phyloP scores from a whole-genome alignment of 1,140 invertebrate genomes.

The Rhagoletis pomonella region DNA sequence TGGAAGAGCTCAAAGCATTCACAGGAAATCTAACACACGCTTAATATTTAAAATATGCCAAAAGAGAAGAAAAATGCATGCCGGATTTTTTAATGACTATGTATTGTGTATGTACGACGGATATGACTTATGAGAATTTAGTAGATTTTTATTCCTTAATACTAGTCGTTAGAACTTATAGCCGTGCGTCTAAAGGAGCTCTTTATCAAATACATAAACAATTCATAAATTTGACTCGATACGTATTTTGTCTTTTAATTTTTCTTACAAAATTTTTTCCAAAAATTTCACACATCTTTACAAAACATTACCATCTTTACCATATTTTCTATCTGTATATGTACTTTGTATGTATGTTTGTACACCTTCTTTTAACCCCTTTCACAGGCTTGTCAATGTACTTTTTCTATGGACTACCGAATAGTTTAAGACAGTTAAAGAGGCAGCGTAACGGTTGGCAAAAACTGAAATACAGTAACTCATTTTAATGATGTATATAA shows the following conservation, averaged over 20 bases:
- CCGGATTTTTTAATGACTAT: too few species aligned
- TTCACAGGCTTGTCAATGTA: constrained; percentile 68
- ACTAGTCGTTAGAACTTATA: too few species aligned
- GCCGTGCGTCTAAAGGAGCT: too few species aligned
- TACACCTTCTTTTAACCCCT: constrained; percentile 32
- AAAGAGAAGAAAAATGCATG: too few species aligned
- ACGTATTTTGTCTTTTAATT: too few species aligned
- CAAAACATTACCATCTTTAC: neutral
- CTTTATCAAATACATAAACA: too few species aligned
- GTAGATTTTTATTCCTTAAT: too few species aligned
- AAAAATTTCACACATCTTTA: too few species aligned
- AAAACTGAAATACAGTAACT: constrained; percentile 69
- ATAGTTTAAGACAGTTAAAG: constrained; percentile 70
- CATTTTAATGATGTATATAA: constrained; percentile 29
- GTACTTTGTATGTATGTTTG: constrained; percentile 29
- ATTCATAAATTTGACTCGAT: too few species aligned
- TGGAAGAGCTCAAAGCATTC: neutral
- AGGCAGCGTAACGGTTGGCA: constrained; percentile 70
- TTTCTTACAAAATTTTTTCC: too few species aligned
- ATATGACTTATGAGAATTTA: too few species aligned
- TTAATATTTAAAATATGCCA: neutral
- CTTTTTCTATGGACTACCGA: constrained; percentile 71
- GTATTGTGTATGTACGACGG: too few species aligned
- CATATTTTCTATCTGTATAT: neutral
- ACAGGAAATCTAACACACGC: neutral